phyloP scores from a whole-genome alignment of 2,113 vertebrate species.

The human region DNA sequence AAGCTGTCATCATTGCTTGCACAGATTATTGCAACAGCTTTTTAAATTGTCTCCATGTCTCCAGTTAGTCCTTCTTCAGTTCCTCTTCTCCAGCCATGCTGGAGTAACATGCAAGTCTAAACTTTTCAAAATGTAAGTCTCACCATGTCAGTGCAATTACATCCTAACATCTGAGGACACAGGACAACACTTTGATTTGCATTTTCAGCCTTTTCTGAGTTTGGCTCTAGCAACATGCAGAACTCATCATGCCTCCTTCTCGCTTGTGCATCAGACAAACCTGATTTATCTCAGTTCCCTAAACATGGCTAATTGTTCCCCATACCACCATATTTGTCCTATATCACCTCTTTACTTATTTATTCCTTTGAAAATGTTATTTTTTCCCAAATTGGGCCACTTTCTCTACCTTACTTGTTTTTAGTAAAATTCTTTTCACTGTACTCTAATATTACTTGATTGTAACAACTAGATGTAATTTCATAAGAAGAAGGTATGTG shows the following conservation, averaged over 20 bases:
- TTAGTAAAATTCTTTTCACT: not conserved
- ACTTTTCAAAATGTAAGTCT: not conserved
- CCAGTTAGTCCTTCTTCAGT: not conserved
- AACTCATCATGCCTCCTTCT: not conserved
- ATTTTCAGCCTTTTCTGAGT: not conserved
- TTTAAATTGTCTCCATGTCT: not conserved
- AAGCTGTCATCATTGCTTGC: not conserved
- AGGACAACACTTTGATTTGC: not conserved
- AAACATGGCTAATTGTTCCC: not conserved
- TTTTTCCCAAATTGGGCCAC: not conserved
- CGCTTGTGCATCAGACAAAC: not conserved
- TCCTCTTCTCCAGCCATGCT: not conserved
- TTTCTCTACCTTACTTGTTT: not conserved
- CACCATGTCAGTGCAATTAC: rapidly evolving
- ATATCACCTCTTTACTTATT: not conserved
- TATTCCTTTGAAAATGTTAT: not conserved
- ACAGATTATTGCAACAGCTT: not conserved
- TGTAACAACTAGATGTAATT: not conserved
- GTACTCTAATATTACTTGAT: not conserved
- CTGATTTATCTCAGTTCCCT: not conserved
- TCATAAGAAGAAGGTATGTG: not conserved
- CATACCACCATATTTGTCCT: not conserved
- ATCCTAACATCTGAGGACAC: rapidly evolving
- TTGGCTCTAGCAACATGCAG: too few relatives aligned
- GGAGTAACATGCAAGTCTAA: not conserved